These are phyloP conservation scores for Molossus molossus DNA, from an alignment of 2,797 vertebrate genomes.

Conservation along the genomic window DNA sequence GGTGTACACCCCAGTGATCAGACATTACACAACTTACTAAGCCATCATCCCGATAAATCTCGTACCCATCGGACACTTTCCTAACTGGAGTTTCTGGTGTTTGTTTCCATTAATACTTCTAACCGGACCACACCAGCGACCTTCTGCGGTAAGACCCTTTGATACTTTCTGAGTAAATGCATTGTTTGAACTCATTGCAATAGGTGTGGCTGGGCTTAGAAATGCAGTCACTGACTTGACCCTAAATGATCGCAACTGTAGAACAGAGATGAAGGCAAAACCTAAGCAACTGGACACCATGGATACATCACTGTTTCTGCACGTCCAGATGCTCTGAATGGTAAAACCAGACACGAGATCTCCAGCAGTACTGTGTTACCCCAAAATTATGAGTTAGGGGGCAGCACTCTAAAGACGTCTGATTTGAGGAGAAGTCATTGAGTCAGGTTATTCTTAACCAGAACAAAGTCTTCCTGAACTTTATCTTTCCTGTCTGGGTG, in stretches of 20 bases:
- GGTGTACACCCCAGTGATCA: too few relatives aligned
- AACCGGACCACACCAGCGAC: too few relatives aligned
- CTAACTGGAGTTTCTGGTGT: background rate
- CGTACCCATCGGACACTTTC: background rate
- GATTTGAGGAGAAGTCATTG: background rate
- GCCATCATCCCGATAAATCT: background rate
- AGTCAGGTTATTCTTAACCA: background rate
- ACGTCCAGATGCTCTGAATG: background rate
- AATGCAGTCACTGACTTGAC: background rate
- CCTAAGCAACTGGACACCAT: accelerated
- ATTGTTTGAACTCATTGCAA: background rate
- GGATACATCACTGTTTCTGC: accelerated
- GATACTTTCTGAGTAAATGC: background rate
- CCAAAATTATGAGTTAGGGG: background rate
- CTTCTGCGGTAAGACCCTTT: background rate
- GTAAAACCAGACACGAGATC: background rate
- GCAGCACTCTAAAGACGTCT: background rate
- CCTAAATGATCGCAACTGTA: background rate
- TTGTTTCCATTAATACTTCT: background rate
- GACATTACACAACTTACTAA: background rate
- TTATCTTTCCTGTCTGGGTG: background rate
- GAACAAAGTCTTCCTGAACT: background rate
- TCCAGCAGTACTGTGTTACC: accelerated
- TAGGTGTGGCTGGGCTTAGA: background rate
- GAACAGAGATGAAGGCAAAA: background rate